Conservation (phyloP, 2,113 vertebrate genomes). For the Varanus salvator region DNA sequence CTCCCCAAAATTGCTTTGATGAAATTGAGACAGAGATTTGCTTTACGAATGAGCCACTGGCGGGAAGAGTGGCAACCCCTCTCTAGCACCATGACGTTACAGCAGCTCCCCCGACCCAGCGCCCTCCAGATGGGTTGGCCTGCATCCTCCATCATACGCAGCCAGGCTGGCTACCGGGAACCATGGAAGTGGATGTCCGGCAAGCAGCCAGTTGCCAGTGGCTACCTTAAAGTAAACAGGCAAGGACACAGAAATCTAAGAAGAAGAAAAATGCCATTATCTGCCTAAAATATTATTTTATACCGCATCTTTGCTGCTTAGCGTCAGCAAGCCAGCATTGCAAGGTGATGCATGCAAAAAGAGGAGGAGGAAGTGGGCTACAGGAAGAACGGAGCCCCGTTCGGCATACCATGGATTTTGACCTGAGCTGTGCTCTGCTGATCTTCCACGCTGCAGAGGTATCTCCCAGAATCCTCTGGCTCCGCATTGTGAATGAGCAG, state of each 20-base stretch:
- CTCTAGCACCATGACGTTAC: background rate
- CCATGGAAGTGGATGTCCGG: too few relatives aligned
- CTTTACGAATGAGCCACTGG: background rate
- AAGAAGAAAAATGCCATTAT: background rate
- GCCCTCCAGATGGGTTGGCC: too few relatives aligned
- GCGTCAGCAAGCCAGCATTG: background rate
- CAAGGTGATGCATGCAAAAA: too few relatives aligned
- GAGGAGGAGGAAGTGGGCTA: too few relatives aligned
- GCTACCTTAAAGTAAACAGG: background rate
- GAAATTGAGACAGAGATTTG: background rate
- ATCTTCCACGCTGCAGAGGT: slow-evolving; percentile 83
- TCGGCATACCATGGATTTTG: slow-evolving; percentile 84
- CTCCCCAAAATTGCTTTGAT: too few relatives aligned
- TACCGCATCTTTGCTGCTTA: background rate
- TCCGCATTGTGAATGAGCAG: slow-evolving; percentile 79
- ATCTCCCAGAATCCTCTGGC: slow-evolving; percentile 82
- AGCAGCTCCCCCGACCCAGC: background rate
- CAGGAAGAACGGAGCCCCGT: background rate
- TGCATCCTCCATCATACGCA: too few relatives aligned
- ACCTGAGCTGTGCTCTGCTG: slow-evolving; percentile 83
- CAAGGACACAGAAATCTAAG: background rate
- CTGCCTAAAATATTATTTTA: background rate
- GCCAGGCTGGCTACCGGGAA: too few relatives aligned
- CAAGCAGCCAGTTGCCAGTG: too few relatives aligned
- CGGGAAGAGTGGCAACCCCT: background rate